phyloP scores from a whole-genome alignment of 1,140 invertebrate genomes.

The Drosophila subpulchrella region DNA sequence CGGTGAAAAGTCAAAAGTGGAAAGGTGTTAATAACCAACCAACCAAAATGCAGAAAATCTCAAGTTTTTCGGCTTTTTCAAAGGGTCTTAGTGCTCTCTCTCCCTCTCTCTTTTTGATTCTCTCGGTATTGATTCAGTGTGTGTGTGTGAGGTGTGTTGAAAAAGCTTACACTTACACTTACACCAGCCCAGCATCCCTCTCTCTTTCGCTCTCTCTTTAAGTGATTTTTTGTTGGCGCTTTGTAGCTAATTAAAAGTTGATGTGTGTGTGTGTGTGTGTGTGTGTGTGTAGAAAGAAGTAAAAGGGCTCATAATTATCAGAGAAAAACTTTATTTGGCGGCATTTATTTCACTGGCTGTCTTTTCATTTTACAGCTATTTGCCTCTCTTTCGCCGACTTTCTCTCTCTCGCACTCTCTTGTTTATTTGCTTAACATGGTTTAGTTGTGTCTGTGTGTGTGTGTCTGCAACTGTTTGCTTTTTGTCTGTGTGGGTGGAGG shows the following conservation, averaged over 20 bases:
- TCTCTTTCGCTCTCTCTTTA: conserved; percentile 26
- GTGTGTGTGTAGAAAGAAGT: conserved; percentile 15
- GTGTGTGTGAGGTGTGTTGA: conserved; percentile 43
- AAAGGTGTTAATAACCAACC: conserved; percentile 75
- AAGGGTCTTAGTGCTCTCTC: conserved; percentile 15
- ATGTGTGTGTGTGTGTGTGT: conserved; percentile 59
- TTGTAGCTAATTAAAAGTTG: conserved; percentile 81
- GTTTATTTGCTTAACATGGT: conserved; percentile 80
- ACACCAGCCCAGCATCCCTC: conserved; percentile 21
- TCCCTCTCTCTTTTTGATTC: conserved; percentile 10
- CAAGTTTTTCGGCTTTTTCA: conserved; percentile 21
- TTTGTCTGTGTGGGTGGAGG: conserved; percentile 25
- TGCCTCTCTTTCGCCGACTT: conserved; percentile 11
- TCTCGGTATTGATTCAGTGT: conserved; percentile 46
- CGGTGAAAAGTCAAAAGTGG: conserved; percentile 33
- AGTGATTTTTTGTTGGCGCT: conserved; percentile 72
- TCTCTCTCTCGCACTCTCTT: conserved; percentile 23
- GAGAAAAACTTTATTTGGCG: conserved; percentile 70
- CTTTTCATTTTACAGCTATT: conserved; percentile 35
- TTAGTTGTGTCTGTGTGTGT: conserved; percentile 54
- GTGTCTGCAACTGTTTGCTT: conserved; percentile 24
- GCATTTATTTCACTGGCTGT: conserved; percentile 50
- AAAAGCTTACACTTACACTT: conserved; percentile 38
- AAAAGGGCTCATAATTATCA: conserved; percentile 66
- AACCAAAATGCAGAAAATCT: conserved; percentile 70